Evolutionary conservation across 2,797 vertebrate species (phyloP).

Genomic region (Spondyliosoma cantharus): DNA sequence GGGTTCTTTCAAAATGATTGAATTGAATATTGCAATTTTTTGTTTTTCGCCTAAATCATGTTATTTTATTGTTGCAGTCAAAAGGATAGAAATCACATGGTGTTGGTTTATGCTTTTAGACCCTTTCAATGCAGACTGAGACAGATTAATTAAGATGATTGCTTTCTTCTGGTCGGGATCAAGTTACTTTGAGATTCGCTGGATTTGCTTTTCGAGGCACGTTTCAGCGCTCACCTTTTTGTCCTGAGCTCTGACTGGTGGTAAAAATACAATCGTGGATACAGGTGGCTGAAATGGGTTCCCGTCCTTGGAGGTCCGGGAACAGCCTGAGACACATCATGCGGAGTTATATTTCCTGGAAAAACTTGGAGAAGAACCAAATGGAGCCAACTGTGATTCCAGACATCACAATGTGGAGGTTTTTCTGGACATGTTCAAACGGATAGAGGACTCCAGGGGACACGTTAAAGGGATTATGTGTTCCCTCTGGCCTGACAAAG

Average conservation of each 20-base stretch:
- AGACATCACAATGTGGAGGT: slow-evolving; percentile 11
- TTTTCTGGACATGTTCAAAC: slow-evolving; percentile 15
- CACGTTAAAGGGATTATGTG: slow-evolving; percentile 32
- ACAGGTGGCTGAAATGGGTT: background rate
- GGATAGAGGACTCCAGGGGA: slow-evolving; percentile 6
- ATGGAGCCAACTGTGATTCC: background rate
- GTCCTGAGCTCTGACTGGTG: background rate
- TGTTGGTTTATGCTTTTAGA: no score
- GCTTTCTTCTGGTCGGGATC: no score
- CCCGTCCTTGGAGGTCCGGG: background rate
- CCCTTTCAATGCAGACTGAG: no score
- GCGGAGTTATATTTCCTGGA: background rate
- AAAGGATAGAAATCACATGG: no score
- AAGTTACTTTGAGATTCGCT: no score
- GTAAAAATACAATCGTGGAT: background rate
- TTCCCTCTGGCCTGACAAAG: slow-evolving; percentile 17
- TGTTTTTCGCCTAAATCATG: no score
- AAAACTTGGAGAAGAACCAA: background rate
- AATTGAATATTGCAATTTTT: no score
- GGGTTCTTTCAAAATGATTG: no score
- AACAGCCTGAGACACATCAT: background rate
- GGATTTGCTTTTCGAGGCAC: no score
- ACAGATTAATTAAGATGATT: no score
- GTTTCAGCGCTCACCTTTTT: no score
- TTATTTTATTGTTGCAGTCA: no score